Evolutionary conservation across 2,113 vertebrate genomes (phyloP), one percentile per base, ranked within the genome.

Genomic region (Leucosticte australis): DNA sequence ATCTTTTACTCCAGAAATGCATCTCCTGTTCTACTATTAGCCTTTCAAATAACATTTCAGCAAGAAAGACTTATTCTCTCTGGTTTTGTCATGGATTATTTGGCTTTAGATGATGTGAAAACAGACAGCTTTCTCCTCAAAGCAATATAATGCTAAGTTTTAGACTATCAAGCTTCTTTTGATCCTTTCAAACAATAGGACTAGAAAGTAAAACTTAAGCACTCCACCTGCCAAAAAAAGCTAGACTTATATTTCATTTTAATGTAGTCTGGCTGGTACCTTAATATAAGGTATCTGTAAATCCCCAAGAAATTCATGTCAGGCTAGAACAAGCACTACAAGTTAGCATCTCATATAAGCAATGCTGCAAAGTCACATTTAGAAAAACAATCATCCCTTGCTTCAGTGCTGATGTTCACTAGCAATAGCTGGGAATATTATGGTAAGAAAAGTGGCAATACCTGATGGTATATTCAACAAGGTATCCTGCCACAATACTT

Each of bases 201-300:
- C 18, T 60, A 62, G 50, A 64, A 65, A 24, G 44, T 6, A 92
- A 46, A 62, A 77, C n/a, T 67, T 93, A 97, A 87, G 87, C 84
- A 96, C 15, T 64, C 81, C 65, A 95, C 68, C 85, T 96, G 93
- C 87, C 82, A 87, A 87, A 88, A 89, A 84, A 70, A 76, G n/a
- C 62, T 76, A 84, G 60, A 89, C 31, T 46, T 79, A 41, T 91
- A 87, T 92, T 88, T 90, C 74, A 83, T 83, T 95, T 95, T 73
- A 83, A 65, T 84, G 63, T 27, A 60, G 57, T 83, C 89, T 84
- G 83, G 18, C 70, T 92, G 87, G 60, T 93, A 65, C 27, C 44
- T 87, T 85, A 89, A 83, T 65, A 64, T 70, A 87, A 80, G 28
- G 41, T 31, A 71, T 59, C 57, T 95, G 67, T 59, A 95, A 95